phyloP scores from a whole-genome alignment of 2,797 vertebrate species.

The Otolemur crassicaudatus region DNA sequence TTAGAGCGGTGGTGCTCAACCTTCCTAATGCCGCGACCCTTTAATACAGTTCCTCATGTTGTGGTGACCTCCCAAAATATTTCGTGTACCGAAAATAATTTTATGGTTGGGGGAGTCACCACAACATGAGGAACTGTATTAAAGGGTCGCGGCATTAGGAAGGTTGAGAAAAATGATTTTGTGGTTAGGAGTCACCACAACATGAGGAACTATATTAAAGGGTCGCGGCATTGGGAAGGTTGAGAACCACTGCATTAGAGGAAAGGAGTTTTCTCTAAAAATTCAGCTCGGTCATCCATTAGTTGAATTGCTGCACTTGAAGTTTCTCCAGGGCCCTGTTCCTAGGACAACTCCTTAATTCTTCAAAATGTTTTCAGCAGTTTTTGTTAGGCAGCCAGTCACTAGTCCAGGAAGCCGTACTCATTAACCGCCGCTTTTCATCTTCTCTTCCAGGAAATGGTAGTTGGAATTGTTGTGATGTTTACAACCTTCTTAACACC shows the following conservation, averaged over 20 bases:
- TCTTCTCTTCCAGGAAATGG: constrained; percentile 38
- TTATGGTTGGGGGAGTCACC: too few species aligned
- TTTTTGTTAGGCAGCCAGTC: background rate
- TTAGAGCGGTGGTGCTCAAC: background rate
- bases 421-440: background rate
- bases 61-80: too few species aligned
- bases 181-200: too few species aligned
- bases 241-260: background rate
- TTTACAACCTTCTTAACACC: background rate
- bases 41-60: too few species aligned
- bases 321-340: background rate
- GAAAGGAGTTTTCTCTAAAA: background rate
- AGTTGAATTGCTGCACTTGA: background rate
- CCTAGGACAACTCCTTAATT: background rate
- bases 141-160: too few species aligned
- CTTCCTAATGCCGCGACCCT: too few species aligned
- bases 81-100: too few species aligned
- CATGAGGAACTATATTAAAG: too few species aligned
- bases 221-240: too few species aligned
- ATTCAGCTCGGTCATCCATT: background rate
- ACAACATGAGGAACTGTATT: too few species aligned
- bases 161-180: too few species aligned
- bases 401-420: background rate
- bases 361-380: background rate
- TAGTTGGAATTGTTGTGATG: constrained; percentile 8